phyloP scores from a whole-genome alignment of 2,888 invertebrate species.

The Leptogaster cylindrica region DNA sequence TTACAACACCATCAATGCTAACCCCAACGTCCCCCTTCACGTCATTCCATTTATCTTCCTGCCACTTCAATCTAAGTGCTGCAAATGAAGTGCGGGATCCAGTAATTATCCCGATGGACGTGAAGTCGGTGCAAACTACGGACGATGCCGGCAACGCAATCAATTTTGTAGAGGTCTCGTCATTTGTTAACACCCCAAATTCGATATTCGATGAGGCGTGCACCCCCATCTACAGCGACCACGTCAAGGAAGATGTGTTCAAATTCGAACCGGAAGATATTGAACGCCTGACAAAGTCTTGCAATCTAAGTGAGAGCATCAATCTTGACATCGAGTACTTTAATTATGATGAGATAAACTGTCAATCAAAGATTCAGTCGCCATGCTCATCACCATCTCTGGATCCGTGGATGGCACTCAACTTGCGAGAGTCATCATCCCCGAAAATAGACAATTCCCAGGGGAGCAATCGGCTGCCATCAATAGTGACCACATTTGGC shows the following conservation, averaged over 20 bases:
- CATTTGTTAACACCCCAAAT: constrained; percentile 59
- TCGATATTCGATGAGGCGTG: constrained; percentile 56
- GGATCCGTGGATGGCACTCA: constrained; percentile 61
- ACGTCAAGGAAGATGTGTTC: constrained; percentile 56
- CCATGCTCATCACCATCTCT: constrained; percentile 61
- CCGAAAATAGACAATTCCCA: constrained; percentile 43
- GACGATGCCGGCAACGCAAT: constrained; percentile 51
- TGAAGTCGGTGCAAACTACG: constrained; percentile 14
- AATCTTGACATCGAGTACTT: constrained; percentile 60
- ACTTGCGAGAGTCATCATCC: constrained; percentile 52
- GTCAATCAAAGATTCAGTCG: constrained; percentile 62
- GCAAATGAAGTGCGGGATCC: background rate
- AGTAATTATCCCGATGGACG: constrained; percentile 40
- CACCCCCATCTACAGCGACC: constrained; percentile 41
- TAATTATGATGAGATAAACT: constrained; percentile 62
- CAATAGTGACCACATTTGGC: constrained; percentile 59
- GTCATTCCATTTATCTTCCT: constrained; percentile 17
- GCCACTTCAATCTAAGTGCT: constrained; percentile 23
- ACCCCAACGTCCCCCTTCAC: constrained; percentile 49
- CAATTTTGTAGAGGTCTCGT: constrained; percentile 45
- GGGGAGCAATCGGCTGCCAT: constrained; percentile 54
- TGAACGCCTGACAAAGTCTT: constrained; percentile 56
- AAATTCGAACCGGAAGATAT: constrained; percentile 63
- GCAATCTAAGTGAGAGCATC: constrained; percentile 45
- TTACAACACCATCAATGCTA: constrained; percentile 42